Evolutionary conservation across 2,888 invertebrate species (phyloP).

Genomic region (Phaedon cochleariae): DNA sequence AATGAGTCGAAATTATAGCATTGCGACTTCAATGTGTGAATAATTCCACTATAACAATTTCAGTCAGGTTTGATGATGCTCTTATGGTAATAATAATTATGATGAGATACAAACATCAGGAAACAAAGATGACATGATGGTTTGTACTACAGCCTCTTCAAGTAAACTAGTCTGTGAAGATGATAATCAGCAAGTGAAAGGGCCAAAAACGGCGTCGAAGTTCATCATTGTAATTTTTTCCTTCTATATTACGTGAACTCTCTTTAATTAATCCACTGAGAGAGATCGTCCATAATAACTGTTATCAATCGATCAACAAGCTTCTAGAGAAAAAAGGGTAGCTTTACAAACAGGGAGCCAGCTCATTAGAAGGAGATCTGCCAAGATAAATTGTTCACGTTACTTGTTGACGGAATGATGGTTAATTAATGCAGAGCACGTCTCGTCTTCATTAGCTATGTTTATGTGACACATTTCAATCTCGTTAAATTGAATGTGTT

Average conservation of each 20-base stretch:
- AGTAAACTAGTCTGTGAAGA: no score
- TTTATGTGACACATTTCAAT: constrained; percentile 45
- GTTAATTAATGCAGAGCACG: constrained; percentile 46
- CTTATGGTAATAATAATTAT: no score
- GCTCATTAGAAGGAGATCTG: constrained; percentile 40
- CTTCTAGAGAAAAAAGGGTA: not conserved
- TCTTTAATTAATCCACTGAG: not conserved
- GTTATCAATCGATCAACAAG: not conserved
- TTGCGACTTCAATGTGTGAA: no score
- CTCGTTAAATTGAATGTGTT: constrained; percentile 42
- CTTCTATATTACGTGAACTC: not conserved
- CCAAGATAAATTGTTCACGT: constrained; percentile 48
- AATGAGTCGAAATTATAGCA: no score
- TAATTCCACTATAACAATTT: no score
- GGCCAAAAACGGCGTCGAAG: no score
- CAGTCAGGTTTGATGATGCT: no score
- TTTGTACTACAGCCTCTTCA: no score
- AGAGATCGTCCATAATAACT: not conserved
- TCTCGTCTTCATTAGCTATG: constrained; percentile 39
- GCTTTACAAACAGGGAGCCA: constrained; percentile 1
- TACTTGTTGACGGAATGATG: constrained; percentile 47
- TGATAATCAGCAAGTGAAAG: no score
- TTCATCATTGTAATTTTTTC: no score
- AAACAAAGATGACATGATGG: no score
- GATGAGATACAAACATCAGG: no score